Base-by-base conservation (phyloP, 2,113 vertebrate genomes). In the Spea bombifrons region DNA sequence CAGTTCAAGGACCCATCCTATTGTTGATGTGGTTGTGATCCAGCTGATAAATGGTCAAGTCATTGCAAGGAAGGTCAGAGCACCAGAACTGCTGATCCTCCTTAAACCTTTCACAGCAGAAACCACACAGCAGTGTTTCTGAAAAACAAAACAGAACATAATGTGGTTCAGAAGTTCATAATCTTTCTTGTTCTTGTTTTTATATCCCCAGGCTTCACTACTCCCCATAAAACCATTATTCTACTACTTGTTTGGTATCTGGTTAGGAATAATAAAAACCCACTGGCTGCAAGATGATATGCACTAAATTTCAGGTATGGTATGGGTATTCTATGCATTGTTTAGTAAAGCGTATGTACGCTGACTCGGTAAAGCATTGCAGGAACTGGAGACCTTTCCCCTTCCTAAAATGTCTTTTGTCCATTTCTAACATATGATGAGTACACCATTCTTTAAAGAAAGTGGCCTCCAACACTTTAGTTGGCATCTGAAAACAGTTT, bases 41-140 rank as follows among this genome's bases (percentile, higher is more conserved):
- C 92, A 87, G 88, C 85, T 84, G 85, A 85, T 83, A 86, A 80
- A 89, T 81, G 81, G 86, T 88, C 84, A 84, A 81, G 86, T 90
- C 86, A 81, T 68, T 69, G 47, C 67, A 75, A 67, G 67, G 17
- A 83, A 72, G 69, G 76, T 85, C 83, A 87, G 88, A 88, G 84
- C 89, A 89, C 84, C 85, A 86, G 88, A 89, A 88, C 83, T 88
- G 88, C 88, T 92, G 88, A 87, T 85, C 87, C 88, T 88, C 87
- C 87, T 83, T 85, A 88, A 87, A 83, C 83, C 86, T 84, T 83
- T 88, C 86, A 85, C 88, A 88, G 88, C 88, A 89, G 89, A 88
- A 86, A 91, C 87, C 87, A 73, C 90, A 91, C 82, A 85, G 90
- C 88, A 88, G 86, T 85, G 90, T 90, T 89, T 88, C 93, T 94